Evolutionary conservation across 2,888 invertebrate genomes (phyloP).

Genomic region (Andrena minutula): DNA sequence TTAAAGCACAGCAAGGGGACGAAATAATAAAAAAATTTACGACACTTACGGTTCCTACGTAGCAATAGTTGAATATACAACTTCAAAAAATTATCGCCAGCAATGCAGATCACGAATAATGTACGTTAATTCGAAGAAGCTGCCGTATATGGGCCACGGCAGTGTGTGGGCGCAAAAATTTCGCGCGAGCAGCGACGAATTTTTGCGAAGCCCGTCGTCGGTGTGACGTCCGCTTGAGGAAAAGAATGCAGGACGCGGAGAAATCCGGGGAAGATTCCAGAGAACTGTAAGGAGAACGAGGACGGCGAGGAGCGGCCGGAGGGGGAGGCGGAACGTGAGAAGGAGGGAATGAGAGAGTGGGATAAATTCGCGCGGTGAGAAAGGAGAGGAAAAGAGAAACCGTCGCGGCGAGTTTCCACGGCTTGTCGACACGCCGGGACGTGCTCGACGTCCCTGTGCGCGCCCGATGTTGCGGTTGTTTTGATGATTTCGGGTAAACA

Average conservation of each 20-base stretch:
- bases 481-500: slow-evolving; percentile 74
- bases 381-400: slow-evolving; percentile 40
- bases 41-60: too few relatives aligned
- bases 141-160: too few relatives aligned
- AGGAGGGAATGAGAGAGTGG: too few relatives aligned
- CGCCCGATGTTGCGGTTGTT: slow-evolving; percentile 62
- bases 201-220: slow-evolving; percentile 1
- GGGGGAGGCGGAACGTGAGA: not conserved
- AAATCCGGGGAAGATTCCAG: slow-evolving; percentile 51
- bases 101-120: not conserved
- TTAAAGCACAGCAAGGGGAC: too few relatives aligned
- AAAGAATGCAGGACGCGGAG: slow-evolving; percentile 50
- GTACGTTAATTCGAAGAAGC: too few relatives aligned
- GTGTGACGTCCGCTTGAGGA: slow-evolving; percentile 36
- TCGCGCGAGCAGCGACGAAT: not conserved
- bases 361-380: slow-evolving; percentile 3
- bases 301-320: slow-evolving; percentile 43
- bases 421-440: slow-evolving; percentile 18
- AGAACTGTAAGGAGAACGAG: slow-evolving; percentile 49
- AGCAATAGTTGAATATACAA: too few relatives aligned
- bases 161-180: not conserved
- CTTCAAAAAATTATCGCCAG: too few relatives aligned
- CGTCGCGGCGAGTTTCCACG: slow-evolving; percentile 43
- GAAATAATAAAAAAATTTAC: too few relatives aligned
- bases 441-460: slow-evolving; percentile 1